These are phyloP conservation scores for Dendropsophus ebraccatus DNA, from an alignment of 2,113 vertebrate genomes.

Conservation along the genomic window DNA sequence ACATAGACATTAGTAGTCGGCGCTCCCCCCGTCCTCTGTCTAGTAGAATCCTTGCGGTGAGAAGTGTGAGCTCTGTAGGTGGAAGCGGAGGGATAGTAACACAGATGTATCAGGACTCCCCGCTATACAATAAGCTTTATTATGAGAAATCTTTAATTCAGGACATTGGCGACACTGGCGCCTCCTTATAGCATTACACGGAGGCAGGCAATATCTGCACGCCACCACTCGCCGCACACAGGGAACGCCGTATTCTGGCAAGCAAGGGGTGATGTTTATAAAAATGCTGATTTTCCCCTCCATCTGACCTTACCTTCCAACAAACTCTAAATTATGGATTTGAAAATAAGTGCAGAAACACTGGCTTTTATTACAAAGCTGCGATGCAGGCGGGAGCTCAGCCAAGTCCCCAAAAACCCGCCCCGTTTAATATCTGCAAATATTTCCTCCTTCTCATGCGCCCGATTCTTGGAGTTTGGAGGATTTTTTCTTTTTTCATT, in stretches of 20 bases:
- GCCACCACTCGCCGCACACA: background rate
- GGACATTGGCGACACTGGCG: too few species aligned
- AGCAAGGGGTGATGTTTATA: slow-evolving; percentile 41
- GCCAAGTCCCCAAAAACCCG: slow-evolving; percentile 38
- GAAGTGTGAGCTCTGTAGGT: too few species aligned
- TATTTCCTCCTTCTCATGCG: slow-evolving; percentile 39
- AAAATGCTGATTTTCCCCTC: slow-evolving; percentile 48
- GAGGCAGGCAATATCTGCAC: background rate
- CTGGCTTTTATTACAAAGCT: slow-evolving; percentile 53
- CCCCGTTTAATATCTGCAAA: slow-evolving; percentile 55
- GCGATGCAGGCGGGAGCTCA: slow-evolving; percentile 30
- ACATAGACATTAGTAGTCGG: too few species aligned
- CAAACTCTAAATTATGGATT: slow-evolving; percentile 59
- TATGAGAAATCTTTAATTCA: too few species aligned
- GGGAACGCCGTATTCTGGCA: background rate
- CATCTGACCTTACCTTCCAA: slow-evolving; percentile 55
- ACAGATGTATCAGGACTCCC: too few species aligned
- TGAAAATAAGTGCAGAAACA: slow-evolving; percentile 59
- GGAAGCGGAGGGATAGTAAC: too few species aligned
- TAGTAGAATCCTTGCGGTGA: too few species aligned
- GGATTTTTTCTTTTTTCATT: slow-evolving; percentile 54
- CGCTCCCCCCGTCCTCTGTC: too few species aligned
- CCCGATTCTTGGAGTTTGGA: slow-evolving; percentile 35
- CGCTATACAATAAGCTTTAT: too few species aligned
- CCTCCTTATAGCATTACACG: too few species aligned